These are phyloP conservation scores for Montipora cactus DNA, from an alignment of 64 coral and sea anemone species.

Conservation along the genomic window DNA sequence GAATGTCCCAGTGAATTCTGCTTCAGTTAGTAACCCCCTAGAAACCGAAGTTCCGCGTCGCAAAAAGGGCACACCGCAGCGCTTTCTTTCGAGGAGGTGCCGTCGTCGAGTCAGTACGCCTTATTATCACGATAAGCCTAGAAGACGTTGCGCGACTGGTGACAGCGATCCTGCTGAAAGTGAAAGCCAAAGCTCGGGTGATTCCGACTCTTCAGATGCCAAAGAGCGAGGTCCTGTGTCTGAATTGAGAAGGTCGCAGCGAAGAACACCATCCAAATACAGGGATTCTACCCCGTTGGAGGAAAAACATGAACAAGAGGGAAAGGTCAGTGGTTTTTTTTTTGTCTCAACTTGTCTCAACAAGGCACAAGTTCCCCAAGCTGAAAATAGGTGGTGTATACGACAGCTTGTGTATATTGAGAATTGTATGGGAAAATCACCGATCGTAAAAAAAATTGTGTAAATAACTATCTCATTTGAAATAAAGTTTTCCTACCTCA, in stretches of 20 bases:
- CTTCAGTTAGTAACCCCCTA: neutral
- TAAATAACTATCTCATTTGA: no score
- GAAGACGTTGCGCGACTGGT: neutral
- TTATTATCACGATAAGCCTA: neutral
- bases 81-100: slow-evolving; percentile 22
- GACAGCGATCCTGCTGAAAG: neutral
- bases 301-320: neutral
- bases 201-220: neutral
- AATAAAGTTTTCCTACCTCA: no score
- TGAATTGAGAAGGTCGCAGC: slow-evolving; percentile 25
- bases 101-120: slow-evolving; percentile 23
- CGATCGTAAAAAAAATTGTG: no score
- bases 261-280: slow-evolving; percentile 39
- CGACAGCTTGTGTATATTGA: no score
- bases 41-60: neutral
- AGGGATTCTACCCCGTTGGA: neutral
- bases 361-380: no score
- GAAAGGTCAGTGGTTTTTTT: neutral
- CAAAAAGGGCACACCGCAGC: neutral
- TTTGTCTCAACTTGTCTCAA: no score
- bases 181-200: neutral
- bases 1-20: neutral
- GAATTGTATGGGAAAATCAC: no score
- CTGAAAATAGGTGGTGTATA: no score
- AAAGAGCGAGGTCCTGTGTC: slow-evolving; percentile 10